Conservation (phyloP, 2,113 vertebrate species). For the Heterocephalus glaber region DNA sequence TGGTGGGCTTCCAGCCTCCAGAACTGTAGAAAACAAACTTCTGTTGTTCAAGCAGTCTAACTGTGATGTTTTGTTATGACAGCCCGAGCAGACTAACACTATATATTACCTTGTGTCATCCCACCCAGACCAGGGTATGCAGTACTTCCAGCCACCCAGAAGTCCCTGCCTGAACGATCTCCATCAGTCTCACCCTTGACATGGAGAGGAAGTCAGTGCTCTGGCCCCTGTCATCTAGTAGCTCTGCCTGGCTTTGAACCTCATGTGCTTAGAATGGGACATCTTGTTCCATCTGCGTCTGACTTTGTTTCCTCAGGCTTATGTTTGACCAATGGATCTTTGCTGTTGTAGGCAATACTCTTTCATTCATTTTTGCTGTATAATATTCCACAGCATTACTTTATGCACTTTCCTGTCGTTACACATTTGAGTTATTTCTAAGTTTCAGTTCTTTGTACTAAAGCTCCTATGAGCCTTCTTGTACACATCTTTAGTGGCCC, state of each 20-base stretch:
- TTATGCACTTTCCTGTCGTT: neutral
- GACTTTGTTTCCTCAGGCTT: neutral
- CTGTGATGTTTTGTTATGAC: neutral
- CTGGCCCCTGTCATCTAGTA: rapidly evolving
- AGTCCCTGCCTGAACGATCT: neutral
- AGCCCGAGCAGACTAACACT: neutral
- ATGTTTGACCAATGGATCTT: rapidly evolving
- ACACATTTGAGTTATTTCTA: neutral
- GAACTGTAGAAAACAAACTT: neutral
- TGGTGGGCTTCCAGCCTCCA: neutral
- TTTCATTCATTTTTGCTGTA: neutral
- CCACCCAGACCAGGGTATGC: too few relatives aligned
- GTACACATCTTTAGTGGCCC: rapidly evolving
- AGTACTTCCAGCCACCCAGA: neutral
- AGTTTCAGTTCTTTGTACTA: neutral
- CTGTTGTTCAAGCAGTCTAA: neutral
- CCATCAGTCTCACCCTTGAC: neutral
- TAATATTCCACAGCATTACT: rapidly evolving
- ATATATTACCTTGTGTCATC: too few relatives aligned
- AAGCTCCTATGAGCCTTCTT: neutral
- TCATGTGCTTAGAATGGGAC: rapidly evolving
- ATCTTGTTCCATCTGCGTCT: rapidly evolving
- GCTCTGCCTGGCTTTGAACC: neutral
- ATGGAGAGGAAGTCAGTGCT: neutral
- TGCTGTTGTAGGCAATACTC: rapidly evolving